phyloP scores from a whole-genome alignment of 2,797 vertebrate genomes.

The Crocodylus rhombifer region DNA sequence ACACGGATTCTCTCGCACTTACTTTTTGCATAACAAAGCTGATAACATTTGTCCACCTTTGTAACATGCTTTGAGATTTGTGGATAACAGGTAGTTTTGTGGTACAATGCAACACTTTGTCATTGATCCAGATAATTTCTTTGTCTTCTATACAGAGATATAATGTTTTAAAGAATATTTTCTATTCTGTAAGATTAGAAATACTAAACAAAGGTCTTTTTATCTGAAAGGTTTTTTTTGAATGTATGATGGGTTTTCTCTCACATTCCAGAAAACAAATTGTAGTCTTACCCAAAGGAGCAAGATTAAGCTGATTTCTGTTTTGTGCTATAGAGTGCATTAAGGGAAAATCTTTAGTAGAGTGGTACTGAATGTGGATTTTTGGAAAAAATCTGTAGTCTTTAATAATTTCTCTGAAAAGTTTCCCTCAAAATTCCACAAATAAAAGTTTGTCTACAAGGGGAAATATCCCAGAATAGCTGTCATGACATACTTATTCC shows the following conservation, averaged over 20 bases:
- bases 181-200: neutral
- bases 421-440: neutral
- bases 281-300: neutral
- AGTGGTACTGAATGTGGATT: neutral
- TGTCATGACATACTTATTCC: too few relatives aligned
- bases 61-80: slow-evolving; percentile 7
- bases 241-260: neutral
- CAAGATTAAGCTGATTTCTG: neutral
- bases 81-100: neutral
- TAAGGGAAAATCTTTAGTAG: neutral
- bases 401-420: neutral
- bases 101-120: neutral
- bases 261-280: neutral
- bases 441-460: neutral
- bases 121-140: neutral
- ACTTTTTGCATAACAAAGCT: neutral
- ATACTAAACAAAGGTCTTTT: neutral
- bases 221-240: neutral
- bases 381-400: neutral
- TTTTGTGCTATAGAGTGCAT: neutral
- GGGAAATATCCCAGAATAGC: too few relatives aligned
- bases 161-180: neutral
- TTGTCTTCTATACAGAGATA: neutral
- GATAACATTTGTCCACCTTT: slow-evolving; percentile 12
- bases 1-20: slow-evolving; percentile 27